These are phyloP conservation scores for Aldabrachelys gigantea DNA, from an alignment of 2,113 vertebrate genomes.

Conservation along the genomic window DNA sequence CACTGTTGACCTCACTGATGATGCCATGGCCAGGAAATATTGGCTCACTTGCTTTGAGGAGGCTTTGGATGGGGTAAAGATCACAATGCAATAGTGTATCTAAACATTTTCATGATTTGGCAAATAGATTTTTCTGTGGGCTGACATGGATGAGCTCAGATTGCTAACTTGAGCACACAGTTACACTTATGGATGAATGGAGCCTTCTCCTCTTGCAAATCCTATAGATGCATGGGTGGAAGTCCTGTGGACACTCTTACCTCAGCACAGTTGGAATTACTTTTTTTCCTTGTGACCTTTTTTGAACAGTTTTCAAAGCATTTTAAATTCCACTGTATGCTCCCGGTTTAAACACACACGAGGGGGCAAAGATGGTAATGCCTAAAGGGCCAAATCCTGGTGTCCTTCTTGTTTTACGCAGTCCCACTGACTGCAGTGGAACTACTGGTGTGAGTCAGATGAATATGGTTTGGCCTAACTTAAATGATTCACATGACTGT, in stretches of 20 bases:
- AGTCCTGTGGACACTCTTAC: not conserved
- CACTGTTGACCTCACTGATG: conserved; percentile 93
- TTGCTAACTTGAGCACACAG: not conserved
- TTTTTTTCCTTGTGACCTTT: not conserved
- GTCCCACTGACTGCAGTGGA: not conserved
- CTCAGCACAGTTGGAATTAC: not conserved
- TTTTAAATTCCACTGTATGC: not conserved
- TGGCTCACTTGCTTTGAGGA: conserved; percentile 98
- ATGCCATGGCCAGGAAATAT: conserved; percentile 92
- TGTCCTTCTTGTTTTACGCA: not conserved
- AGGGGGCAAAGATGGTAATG: not conserved
- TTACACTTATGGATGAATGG: not conserved
- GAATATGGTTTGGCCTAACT: not conserved
- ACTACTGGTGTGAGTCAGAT: not conserved
- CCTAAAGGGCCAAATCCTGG: not conserved
- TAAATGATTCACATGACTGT: not conserved
- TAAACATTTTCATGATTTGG: too few relatives aligned
- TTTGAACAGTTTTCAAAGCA: not conserved
- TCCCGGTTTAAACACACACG: too few relatives aligned
- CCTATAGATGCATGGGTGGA: not conserved
- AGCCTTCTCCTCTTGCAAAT: not conserved
- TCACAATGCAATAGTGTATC: not conserved
- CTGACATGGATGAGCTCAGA: fast-evolving
- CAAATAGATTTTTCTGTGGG: not conserved
- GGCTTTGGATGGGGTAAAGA: conserved; percentile 91